These are phyloP conservation scores for Podarcis cretensis DNA, from an alignment of 2,113 vertebrate species.

Conservation along the genomic window DNA sequence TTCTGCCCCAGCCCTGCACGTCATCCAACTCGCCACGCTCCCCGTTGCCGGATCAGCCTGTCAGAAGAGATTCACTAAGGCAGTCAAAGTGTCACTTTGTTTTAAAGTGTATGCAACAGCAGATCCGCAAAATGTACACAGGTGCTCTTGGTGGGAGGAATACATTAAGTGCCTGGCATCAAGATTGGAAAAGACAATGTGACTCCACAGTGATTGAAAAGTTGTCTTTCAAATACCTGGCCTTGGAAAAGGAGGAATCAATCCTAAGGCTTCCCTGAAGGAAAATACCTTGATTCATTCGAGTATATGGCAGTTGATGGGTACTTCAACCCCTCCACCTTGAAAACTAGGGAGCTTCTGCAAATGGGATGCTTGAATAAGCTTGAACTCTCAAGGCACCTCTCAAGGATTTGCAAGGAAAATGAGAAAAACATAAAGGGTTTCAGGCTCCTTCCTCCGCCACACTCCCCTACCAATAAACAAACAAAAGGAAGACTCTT, in stretches of 20 bases:
- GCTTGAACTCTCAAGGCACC: too few relatives aligned
- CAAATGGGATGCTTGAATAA: too few relatives aligned
- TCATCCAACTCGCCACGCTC: background rate
- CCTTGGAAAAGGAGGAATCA: background rate
- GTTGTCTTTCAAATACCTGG: background rate
- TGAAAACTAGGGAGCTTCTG: too few relatives aligned
- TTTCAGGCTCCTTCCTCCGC: too few relatives aligned
- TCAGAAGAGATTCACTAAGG: slow-evolving; percentile 31
- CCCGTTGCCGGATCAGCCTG: slow-evolving; percentile 14
- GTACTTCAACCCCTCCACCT: too few relatives aligned
- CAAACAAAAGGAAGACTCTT: too few relatives aligned
- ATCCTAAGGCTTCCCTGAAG: background rate
- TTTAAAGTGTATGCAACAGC: slow-evolving; percentile 12
- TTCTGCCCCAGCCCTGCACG: slow-evolving; percentile 1
- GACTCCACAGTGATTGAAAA: slow-evolving; percentile 21
- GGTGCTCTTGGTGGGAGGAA: background rate
- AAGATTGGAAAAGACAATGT: background rate
- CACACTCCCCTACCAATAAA: too few relatives aligned
- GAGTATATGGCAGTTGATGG: too few relatives aligned
- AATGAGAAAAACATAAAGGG: too few relatives aligned
- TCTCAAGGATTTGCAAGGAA: too few relatives aligned
- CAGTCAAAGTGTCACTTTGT: slow-evolving; percentile 28
- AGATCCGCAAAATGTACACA: background rate
- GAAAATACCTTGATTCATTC: background rate
- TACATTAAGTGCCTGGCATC: background rate